Base-by-base conservation (phyloP, 2,888 invertebrate genomes). In the Osmoderma eremita region DNA sequence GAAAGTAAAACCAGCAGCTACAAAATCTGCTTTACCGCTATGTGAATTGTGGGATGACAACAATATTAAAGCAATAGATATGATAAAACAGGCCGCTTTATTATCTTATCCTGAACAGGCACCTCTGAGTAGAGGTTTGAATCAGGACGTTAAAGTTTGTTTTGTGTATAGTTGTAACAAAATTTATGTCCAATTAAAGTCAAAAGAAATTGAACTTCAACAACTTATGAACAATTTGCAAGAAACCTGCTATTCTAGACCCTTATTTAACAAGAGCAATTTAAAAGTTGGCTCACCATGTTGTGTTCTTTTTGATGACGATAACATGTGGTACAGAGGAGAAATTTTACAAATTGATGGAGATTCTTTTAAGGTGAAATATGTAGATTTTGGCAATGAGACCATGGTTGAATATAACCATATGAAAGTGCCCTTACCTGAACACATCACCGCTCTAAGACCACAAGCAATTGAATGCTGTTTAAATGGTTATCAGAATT, bases 381-480 rank as follows among this genome's bases (percentile, higher is more conserved):
- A 95, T 83, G 91, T 98, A 13, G 98, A 99, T 83, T 99, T 93
- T 83, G 98, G 98, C 4, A 98, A 98, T 82, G 91, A 93, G 76
- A 96, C 95, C 78, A 86, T 86, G n/a, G 88, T 95, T 1, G 80
- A 85, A 5, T 79, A 84, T 0, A 82, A 84, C 10, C 82, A 88
- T 39, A 80, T 93, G 24, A 87, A 89, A 68, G 83, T 84, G 18
- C 90, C 93, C 20, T 86, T 88, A 3, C 85, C 87, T 3, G 87
- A 89, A 63, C 84, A 90, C 70, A 83, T 92, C 3, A 84, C 83
- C 1, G 80, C 80, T 70, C 82, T 92, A 66, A 87, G 89, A 15
- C 88, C 90, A 1, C 93, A 93, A 81, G 93, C 93, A 0, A 85
- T 93, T 73, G 89, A 88, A 77, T 94, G 93, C 79, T 89, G 90